A percentile compares a stretch with the other conserved stretches of the same genome.
Evolutionary conservation across 2,888 invertebrate genomes (phyloP).

Genomic region (Hypolimnas misippus): DNA sequence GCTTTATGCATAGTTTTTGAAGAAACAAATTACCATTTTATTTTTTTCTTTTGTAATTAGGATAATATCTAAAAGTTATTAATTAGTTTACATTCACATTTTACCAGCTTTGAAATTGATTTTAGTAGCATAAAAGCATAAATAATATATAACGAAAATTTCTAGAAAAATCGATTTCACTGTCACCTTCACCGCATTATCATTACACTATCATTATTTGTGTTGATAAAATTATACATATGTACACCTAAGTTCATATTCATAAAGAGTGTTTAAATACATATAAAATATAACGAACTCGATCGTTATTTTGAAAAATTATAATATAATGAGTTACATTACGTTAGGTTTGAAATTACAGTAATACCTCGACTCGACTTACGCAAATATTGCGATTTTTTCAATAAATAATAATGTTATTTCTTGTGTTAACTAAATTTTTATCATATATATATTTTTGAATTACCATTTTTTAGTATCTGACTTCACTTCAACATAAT

Average conservation of each 20-base stretch:
- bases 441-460: too few relatives aligned
- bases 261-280: too few relatives aligned
- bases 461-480: too few relatives aligned
- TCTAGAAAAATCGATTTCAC: neutral
- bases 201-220: slow-evolving; percentile 7
- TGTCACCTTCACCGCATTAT: slow-evolving; percentile 10
- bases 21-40: too few relatives aligned
- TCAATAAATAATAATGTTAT: too few relatives aligned
- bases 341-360: neutral
- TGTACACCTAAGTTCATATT: too few relatives aligned
- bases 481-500: neutral
- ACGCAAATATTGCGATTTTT: neutral
- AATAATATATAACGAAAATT: neutral
- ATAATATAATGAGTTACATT: neutral
- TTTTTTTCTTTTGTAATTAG: neutral
- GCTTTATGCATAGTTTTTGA: neutral
- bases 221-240: neutral
- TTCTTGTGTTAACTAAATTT: too few relatives aligned
- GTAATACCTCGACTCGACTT: neutral
- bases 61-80: neutral
- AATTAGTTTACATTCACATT: neutral
- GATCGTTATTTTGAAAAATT: neutral
- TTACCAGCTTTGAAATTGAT: neutral
- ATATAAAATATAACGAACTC: neutral
- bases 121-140: neutral